Base-by-base conservation (phyloP, 2,888 invertebrate genomes). In the Lycia hirtaria region DNA sequence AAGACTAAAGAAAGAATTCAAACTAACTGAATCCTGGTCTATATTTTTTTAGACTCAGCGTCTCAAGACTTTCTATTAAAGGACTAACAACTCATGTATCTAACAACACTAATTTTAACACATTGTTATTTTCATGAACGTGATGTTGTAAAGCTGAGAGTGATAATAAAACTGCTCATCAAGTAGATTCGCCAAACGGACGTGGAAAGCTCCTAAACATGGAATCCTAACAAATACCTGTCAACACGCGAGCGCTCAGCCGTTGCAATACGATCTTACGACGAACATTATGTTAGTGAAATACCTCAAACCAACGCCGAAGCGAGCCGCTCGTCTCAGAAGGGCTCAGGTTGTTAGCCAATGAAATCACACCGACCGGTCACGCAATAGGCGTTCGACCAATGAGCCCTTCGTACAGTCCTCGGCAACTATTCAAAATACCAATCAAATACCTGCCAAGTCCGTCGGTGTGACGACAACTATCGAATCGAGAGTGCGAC, bases 401-500 rank as follows among this genome's bases (percentile, higher is more conserved):
- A 80, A 78, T 72, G 78, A 78, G 76, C 64, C 70, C 68, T 62
- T 68, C 32, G 44, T 33, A 45, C 60, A 53, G 52, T 58, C 55
- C 62, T 63, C 69, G 64, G 65, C 85, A 80, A 85, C 87, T 87
- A 85, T 85, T 85, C 86, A 87, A 83, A 85, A 89, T 88, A 90
- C 90, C 86, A 91, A 88, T 89, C 83, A 89, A 92, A 88, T 92
- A 92, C 92, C 92, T 92, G 91, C 82, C 83, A 85, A 79, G 76
- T 91, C 91, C 91, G 89, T 88, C 87, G 91, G 91, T 85, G 91
- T 83, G 89, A 85, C 90, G 91, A 88, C 86, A 85, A 86, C 81
- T 89, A 91, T 76, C 81, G 83, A 89, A 87, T 86, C 84, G 85
- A 87, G 80, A 85, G 84, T 83, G 83, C 83, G 83, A 85, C 73